phyloP scores from a whole-genome alignment of 2,888 invertebrate genomes.

The Holacanthella duospinosa region DNA sequence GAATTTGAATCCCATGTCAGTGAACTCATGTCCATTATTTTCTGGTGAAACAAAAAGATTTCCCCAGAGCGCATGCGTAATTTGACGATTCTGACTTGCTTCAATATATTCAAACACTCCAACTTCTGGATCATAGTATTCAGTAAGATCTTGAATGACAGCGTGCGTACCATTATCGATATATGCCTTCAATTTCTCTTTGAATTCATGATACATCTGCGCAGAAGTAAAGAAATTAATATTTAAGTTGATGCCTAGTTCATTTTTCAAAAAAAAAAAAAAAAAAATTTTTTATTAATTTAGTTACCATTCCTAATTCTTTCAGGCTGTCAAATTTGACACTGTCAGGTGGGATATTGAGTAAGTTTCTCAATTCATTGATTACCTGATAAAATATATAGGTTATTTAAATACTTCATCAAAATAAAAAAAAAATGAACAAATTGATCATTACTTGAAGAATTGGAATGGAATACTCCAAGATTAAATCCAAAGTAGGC shows the following conservation, averaged over 20 bases:
- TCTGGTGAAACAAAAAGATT: slow-evolving; percentile 5
- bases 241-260: neutral
- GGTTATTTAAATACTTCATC: no score
- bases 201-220: slow-evolving; percentile 8
- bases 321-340: neutral
- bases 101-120: slow-evolving; percentile 6
- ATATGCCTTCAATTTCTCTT: neutral
- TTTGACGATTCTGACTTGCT: neutral
- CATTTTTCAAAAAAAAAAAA: neutral
- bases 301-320: slow-evolving; percentile 5
- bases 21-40: slow-evolving; percentile 1
- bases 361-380: slow-evolving; percentile 5
- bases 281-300: neutral
- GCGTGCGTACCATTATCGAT: slow-evolving; percentile 3
- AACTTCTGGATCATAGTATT: slow-evolving; percentile 9
- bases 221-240: neutral
- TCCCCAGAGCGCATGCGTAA: slow-evolving; percentile 6
- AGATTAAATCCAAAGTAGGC: neutral
- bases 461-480: neutral
- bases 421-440: no score
- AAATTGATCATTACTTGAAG: no score
- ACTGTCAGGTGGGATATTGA: slow-evolving; percentile 5
- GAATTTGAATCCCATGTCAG: slow-evolving; percentile 6
- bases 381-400: slow-evolving; percentile 1
- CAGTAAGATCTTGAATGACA: slow-evolving; percentile 4